Evolutionary conservation across 2,113 vertebrate genomes (phyloP), one percentile per base, ranked within the genome.

Genomic region (Scytalopus superciliaris): DNA sequence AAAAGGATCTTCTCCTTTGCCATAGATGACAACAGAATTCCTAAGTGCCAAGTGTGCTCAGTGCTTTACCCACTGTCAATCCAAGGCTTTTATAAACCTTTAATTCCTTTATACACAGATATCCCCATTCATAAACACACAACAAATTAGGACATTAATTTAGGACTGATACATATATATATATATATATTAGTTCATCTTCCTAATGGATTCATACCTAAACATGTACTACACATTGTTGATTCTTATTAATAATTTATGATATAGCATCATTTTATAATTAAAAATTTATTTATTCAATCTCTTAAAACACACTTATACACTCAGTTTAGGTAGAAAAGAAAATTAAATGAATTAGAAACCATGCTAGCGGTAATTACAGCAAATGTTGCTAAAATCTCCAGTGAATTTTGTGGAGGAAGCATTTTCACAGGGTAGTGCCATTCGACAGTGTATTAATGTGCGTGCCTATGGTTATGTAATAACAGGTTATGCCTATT

Each of bases 271-370:
- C 94, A 94, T 97, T 98, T 98, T 97, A 81, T 97, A 98, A 98
- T 98, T 98, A 98, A 98, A 98, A 97, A 97, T 98, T 97, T 98
- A 98, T 98, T 98, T 97, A 97, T 97, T 96, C 94, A 86, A 81
- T 97, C 98, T 97, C 97, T 97, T 98, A 97, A 94, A 97, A 97
- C 93, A 97, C 94, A 97, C 96, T 97, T 96, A 97, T 84, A 97
- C 72, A 69, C 95, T 96, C 91, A 94, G 90, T 97, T 98, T 97
- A 97, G 96, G 91, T 94, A 97, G 97, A 73, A 97, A 95, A 97
- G 97, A 97, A 97, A 98, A 97, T 82, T 97, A 97, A 97, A 97
- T 97, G 19, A 98, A 98, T 98, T 97, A 97, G 97, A 97, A 98
- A 91, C 86, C 91, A 81, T 96, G 96, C 96, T 97, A 97, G 79